Conservation (phyloP, 1,140 invertebrate genomes). For the Elymnias hypermnestra region DNA sequence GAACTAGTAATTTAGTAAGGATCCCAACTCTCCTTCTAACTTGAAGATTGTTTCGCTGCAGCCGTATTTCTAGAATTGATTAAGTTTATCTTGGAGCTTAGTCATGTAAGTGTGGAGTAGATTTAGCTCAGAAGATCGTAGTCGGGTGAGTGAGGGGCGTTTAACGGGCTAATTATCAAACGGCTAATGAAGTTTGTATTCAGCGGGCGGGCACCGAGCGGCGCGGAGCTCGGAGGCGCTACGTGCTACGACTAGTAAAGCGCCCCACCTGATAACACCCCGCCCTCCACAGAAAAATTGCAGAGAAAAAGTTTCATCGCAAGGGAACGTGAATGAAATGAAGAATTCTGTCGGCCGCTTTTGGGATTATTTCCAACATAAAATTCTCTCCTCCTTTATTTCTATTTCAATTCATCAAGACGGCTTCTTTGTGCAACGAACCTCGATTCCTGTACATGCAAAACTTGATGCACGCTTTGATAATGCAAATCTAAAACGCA, state of each 20-base stretch:
- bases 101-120: constrained; percentile 26
- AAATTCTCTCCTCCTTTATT: constrained; percentile 64
- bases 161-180: constrained; percentile 77
- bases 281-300: constrained; percentile 72
- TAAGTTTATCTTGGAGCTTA: constrained; percentile 19
- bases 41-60: not conserved
- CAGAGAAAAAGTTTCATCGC: constrained; percentile 76
- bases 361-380: constrained; percentile 69
- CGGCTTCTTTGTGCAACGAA: constrained; percentile 37
- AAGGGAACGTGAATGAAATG: constrained; percentile 74
- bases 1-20: too few relatives aligned
- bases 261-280: constrained; percentile 71
- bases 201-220: constrained; percentile 56
- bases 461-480: constrained; percentile 15
- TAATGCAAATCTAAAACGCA: constrained; percentile 13
- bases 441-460: constrained; percentile 20
- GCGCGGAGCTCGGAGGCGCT: constrained; percentile 44
- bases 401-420: constrained; percentile 68
- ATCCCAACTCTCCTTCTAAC: too few relatives aligned
- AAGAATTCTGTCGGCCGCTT: constrained; percentile 73
- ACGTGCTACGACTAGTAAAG: constrained; percentile 69
- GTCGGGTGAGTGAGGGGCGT: constrained; percentile 64
- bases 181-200: constrained; percentile 77
- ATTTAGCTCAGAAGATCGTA: constrained; percentile 54
- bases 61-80: constrained; percentile 15